Base-by-base conservation (phyloP, 2,888 invertebrate genomes). In the Actias luna region DNA sequence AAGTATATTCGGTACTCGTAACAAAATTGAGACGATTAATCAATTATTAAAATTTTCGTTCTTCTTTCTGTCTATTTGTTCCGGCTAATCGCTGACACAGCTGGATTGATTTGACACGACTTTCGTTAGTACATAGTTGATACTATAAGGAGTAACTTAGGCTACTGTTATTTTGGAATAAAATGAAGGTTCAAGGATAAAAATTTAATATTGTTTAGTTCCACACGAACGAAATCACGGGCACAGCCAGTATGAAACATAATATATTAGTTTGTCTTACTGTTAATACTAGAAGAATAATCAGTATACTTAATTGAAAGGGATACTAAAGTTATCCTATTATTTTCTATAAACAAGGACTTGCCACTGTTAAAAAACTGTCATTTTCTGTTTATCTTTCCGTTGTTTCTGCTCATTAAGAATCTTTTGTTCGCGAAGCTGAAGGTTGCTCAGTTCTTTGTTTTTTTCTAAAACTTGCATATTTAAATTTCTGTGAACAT, bases 381-480 rank as follows among this genome's bases (percentile, higher is more conserved):
- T 94, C 87, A 97, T 92, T 87, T 97, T 97, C 72, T 95, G 95
- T 81, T 95, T 95, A 77, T 95, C 95, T 70, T 94, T 95, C 68
- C 97, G 93, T 58, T 94, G 92, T 72, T 89, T 94, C 77, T 96
- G 96, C 85, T 97, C 97, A 67, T 93, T 94, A 55, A 92, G 85
- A 64, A 97, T 94, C 71, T 92, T 94, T 59, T 85, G 92, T 67
- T 96, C 96, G 61, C 94, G 94, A 36, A 87, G 92, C 70, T 92
- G 93, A 31, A 97, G 90, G 8, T 84, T 79, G n/a, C 84, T 82
- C 0, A 97, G 82, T 75, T 96, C 95, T 66, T 91, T 92, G 74
- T 94, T 93, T 78, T 94, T 95, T n/a, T 91, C 89, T 31, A 88
- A 78, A 58, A 96, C 90, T 77, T 95, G 95, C 27, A 86, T 78